Base-by-base conservation (phyloP, 2,113 vertebrate genomes). In the Eulemur macaco region DNA sequence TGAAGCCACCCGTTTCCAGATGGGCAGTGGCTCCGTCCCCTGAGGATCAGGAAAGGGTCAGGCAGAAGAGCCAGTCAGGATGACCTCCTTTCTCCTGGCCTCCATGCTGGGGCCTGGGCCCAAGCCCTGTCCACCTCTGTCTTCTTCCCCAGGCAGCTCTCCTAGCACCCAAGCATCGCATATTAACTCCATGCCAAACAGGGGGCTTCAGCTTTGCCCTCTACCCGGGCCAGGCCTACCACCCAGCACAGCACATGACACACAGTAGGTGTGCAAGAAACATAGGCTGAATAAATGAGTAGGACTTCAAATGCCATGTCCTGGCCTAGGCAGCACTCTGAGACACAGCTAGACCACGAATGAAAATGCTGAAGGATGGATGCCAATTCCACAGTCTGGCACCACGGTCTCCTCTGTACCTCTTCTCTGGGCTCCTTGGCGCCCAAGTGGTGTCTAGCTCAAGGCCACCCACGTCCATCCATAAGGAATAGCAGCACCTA, bases 1-100 rank as follows among this genome's bases (percentile, higher is more conserved):
- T 99, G 96, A 99, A 99, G 1, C 99, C 99, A 18, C 99, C 99
- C 2, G 99, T 99, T 97, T 99, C 99, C 86, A 99, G 84, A 94
- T 99, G 99, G 52, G 99, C 98, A 34, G 99, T 99, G 47, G 99
- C 99, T 94, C 99, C 99, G 0, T 99, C 98, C 77, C 99, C 99
- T 99, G 52, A 45, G 80, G 45, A 37, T 58, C 25, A 27, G 27
- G 23, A 42, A 20, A 50, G 21, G 47, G 47, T 0, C 23, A 74
- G 58, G 31, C 34, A 64, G 50, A 29, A 42, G 13, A 52, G 31
- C 3, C 21, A 34, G 34, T 92, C 34, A 42, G 23, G 21, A 31
- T 0, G 0, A 31, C 54, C 64, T 52, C 60, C 74, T 69, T 13
- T 37, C 82, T 86, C 17, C 15, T 6, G 6, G 52, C 34, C 82